These are phyloP conservation scores for Hololepta plana DNA, from an alignment of 2,888 invertebrate species.

Conservation along the genomic window DNA sequence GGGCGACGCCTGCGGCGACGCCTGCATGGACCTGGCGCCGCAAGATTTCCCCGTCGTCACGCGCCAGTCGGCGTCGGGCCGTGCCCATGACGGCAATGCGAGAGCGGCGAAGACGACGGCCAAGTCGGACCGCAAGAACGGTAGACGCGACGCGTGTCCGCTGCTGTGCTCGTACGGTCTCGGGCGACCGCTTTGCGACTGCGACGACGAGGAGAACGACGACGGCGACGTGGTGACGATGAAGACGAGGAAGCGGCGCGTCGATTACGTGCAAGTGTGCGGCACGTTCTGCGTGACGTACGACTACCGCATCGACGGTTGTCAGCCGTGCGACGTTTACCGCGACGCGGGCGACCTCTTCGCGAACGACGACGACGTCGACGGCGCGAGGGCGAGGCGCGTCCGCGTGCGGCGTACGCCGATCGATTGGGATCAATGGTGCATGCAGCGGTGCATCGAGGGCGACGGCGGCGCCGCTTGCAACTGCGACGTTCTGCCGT, in stretches of 20 bases:
- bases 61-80: conserved; percentile 4
- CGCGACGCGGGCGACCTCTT: conserved; percentile 4
- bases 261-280: conserved; percentile 32
- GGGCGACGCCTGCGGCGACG: conserved; percentile 33
- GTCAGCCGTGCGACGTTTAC: conserved; percentile 25
- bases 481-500: conserved; percentile 52
- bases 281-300: conserved; percentile 29
- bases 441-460: conserved; percentile 41
- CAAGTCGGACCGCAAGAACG: conserved; percentile 15
- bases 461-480: conserved; percentile 61
- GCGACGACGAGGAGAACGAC: conserved; percentile 15
- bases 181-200: conserved; percentile 37
- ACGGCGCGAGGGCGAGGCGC: conserved; percentile 7
- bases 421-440: conserved; percentile 44
- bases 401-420: conserved; percentile 8
- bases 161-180: conserved; percentile 39
- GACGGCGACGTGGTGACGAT: conserved; percentile 8
- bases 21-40: conserved; percentile 33
- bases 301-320: conserved; percentile 21
- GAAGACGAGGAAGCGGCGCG: conserved; percentile 12
- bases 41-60: conserved; percentile 23
- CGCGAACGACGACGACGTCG: conserved; percentile 6
- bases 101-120: conserved; percentile 21
- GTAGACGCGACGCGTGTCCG: conserved; percentile 34
- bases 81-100: conserved; percentile 11